These are phyloP conservation scores for Ichneumon xanthorius DNA, from an alignment of 2,888 invertebrate species.

Conservation along the genomic window DNA sequence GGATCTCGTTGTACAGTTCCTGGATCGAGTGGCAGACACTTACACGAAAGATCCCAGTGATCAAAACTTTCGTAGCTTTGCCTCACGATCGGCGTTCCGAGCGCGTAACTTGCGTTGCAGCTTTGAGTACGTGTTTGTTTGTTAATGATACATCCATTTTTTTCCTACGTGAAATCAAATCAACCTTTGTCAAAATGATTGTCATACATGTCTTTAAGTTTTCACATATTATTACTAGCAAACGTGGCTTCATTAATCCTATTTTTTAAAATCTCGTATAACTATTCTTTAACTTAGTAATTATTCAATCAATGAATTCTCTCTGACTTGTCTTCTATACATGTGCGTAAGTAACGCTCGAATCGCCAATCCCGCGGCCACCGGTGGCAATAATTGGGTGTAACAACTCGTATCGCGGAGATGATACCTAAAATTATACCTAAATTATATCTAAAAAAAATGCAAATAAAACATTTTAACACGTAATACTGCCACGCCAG, in stretches of 20 bases:
- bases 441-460: too few species aligned
- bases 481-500: too few species aligned
- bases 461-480: too few species aligned
- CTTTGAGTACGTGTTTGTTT: neutral
- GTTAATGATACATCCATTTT: neutral
- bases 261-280: neutral
- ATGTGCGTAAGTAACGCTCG: too few species aligned
- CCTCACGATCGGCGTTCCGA: neutral
- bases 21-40: constrained; percentile 29
- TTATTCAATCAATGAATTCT: neutral
- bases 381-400: too few species aligned
- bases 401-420: too few species aligned
- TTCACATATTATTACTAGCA: too few species aligned
- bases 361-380: too few species aligned
- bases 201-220: too few species aligned
- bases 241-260: too few species aligned
- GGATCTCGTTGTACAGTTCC: constrained; percentile 35
- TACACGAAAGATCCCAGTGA: neutral
- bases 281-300: neutral
- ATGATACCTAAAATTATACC: too few species aligned
- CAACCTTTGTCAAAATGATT: neutral
- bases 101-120: neutral
- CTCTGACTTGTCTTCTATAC: neutral
- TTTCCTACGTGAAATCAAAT: neutral
- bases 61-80: neutral